Conservation (phyloP, 1,140 invertebrate species). For the Ceratosolen solmsi region DNA sequence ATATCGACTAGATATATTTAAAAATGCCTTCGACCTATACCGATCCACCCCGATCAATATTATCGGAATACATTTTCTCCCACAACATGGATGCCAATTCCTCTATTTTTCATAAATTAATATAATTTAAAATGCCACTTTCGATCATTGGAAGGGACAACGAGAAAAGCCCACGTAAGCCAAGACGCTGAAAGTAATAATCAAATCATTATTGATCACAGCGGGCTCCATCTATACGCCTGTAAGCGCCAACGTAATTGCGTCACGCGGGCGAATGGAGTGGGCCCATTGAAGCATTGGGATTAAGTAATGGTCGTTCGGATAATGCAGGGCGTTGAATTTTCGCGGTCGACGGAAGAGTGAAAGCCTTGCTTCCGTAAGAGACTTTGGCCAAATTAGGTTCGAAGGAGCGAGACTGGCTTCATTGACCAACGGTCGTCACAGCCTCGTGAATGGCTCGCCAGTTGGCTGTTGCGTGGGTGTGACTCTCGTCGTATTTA, state of each 20-base stretch:
- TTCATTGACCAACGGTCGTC: slow-evolving; percentile 6
- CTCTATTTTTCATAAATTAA: too few relatives aligned
- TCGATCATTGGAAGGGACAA: too few relatives aligned
- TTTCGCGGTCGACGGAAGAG: not conserved
- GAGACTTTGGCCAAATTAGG: slow-evolving; percentile 37
- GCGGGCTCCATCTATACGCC: not conserved
- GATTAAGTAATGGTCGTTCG: too few relatives aligned
- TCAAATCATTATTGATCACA: not conserved
- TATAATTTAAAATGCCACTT: too few relatives aligned
- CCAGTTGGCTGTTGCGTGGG: slow-evolving; percentile 1
- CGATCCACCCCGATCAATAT: too few relatives aligned
- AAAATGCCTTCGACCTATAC: too few relatives aligned
- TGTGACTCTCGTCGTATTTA: not conserved
- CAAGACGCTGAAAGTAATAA: not conserved
- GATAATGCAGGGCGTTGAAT: not conserved
- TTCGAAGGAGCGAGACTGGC: not conserved
- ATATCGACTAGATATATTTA: too few relatives aligned
- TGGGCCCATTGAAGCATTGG: too few relatives aligned
- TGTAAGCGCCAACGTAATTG: not conserved
- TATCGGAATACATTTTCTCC: too few relatives aligned
- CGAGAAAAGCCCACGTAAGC: too few relatives aligned
- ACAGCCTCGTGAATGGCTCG: not conserved
- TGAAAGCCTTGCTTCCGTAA: slow-evolving; percentile 27
- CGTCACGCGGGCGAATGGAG: not conserved
- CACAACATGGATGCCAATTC: too few relatives aligned